Percentiles rank a stretch among this genome's conserved stretches.
These are phyloP conservation scores for Probosciger aterrimus DNA, from an alignment of 2,113 vertebrate species.

Conservation along the genomic window DNA sequence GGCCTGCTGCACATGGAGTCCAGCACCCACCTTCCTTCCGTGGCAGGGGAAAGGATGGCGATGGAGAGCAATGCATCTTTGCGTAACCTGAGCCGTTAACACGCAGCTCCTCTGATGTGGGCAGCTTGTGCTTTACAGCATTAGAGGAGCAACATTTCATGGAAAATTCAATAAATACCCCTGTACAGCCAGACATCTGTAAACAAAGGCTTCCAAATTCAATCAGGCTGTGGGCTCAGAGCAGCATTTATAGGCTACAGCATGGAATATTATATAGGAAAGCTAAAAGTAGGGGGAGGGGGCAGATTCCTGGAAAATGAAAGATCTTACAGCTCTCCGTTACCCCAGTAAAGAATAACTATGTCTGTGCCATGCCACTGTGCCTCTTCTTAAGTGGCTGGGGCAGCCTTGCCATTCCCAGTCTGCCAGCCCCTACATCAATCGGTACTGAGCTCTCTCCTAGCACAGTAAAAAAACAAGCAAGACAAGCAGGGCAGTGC, in stretches of 20 bases:
- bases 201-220: conserved; percentile 88
- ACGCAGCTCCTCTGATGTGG: conserved; percentile 81
- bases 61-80: conserved; percentile 71
- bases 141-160: conserved; percentile 89
- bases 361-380: neutral
- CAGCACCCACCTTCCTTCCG: neutral
- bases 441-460: neutral
- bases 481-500: neutral
- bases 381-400: neutral
- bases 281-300: conserved; percentile 69
- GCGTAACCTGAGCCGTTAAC: conserved; percentile 78
- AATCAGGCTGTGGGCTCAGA: conserved; percentile 82
- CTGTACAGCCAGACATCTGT: conserved; percentile 88
- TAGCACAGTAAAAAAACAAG: neutral
- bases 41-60: neutral
- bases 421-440: neutral
- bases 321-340: conserved; percentile 38
- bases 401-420: neutral
- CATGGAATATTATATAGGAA: conserved; percentile 82
- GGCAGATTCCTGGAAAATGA: conserved; percentile 75
- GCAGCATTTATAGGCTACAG: conserved; percentile 81
- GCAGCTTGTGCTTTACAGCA: conserved; percentile 84
- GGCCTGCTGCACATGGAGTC: accelerated
- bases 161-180: conserved; percentile 88
- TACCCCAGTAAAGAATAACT: conserved; percentile 10